A percentile compares a stretch with the other conserved stretches of the same genome.
Conservation (phyloP, 2,888 invertebrate species). For the Ophion ellenae region DNA sequence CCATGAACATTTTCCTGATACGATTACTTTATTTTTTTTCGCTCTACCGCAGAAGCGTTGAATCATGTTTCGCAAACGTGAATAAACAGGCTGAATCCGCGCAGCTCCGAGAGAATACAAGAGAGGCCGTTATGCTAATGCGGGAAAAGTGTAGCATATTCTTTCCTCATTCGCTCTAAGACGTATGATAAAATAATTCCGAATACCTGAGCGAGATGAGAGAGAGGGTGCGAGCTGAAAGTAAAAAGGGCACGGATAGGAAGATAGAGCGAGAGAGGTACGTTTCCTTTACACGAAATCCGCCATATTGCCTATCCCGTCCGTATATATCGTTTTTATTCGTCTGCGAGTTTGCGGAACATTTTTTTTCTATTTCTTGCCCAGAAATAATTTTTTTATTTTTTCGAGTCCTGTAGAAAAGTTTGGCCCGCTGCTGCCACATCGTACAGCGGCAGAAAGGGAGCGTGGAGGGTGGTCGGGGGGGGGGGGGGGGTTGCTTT, state of each 20-base stretch:
- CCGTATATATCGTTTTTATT: constrained; percentile 1
- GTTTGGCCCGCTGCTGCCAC: constrained; percentile 41
- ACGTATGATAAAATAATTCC: constrained; percentile 59
- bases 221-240: no score
- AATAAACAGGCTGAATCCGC: constrained; percentile 8
- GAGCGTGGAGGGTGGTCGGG: neutral
- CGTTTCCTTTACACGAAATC: constrained; percentile 5
- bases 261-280: no score
- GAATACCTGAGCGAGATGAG: constrained; percentile 44
- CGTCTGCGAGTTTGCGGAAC: constrained; percentile 16
- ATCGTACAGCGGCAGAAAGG: neutral
- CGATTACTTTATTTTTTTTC: no score
- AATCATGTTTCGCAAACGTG: constrained; percentile 15
- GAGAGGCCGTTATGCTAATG: constrained; percentile 69
- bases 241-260: no score
- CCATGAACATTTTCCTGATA: no score
- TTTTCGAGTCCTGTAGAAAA: constrained; percentile 49
- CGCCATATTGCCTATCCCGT: constrained; percentile 19
- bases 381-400: constrained; percentile 61
- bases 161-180: constrained; percentile 48
- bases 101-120: constrained; percentile 8
- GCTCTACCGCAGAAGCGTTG: neutral
- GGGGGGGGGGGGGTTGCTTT: constrained; percentile 31
- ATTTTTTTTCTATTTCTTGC: constrained; percentile 43
- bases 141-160: constrained; percentile 72